Percentiles rank a stretch among this genome's conserved stretches.
Evolutionary conservation across 2,113 vertebrate genomes (phyloP).

Genomic region (Pimephales promelas): DNA sequence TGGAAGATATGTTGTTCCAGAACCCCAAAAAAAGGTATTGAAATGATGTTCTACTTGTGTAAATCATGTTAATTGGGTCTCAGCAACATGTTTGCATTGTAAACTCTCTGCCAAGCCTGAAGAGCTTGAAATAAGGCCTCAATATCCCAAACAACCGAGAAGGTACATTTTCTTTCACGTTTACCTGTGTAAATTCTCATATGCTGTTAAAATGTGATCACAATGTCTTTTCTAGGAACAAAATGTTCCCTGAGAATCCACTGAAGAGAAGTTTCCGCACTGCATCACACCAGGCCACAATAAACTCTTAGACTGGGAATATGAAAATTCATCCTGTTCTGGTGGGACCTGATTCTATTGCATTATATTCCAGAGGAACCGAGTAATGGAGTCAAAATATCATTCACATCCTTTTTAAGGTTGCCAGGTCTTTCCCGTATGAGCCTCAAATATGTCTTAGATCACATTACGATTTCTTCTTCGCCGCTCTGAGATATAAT

Average conservation of each 20-base stretch:
- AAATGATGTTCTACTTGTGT: too few species aligned
- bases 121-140: background rate
- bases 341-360: background rate
- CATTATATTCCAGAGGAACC: constrained; percentile 7
- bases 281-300: constrained; percentile 5
- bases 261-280: background rate
- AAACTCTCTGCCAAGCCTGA: background rate
- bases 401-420: constrained; percentile 20
- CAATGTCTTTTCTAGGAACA: background rate
- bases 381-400: constrained; percentile 37
- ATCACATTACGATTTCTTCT: constrained; percentile 27
- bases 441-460: constrained; percentile 17
- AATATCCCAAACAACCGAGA: background rate
- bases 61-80: too few species aligned
- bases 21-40: too few species aligned
- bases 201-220: background rate
- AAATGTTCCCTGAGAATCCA: background rate
- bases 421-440: constrained; percentile 18
- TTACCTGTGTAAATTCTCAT: background rate
- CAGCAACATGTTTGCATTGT: background rate
- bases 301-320: constrained; percentile 10
- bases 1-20: background rate
- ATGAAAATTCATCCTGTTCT: constrained; percentile 13
- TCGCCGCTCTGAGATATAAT: constrained; percentile 1
- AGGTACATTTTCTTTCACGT: background rate